Conservation (phyloP, 2,797 vertebrate genomes). For the Acridotheres tristis region DNA sequence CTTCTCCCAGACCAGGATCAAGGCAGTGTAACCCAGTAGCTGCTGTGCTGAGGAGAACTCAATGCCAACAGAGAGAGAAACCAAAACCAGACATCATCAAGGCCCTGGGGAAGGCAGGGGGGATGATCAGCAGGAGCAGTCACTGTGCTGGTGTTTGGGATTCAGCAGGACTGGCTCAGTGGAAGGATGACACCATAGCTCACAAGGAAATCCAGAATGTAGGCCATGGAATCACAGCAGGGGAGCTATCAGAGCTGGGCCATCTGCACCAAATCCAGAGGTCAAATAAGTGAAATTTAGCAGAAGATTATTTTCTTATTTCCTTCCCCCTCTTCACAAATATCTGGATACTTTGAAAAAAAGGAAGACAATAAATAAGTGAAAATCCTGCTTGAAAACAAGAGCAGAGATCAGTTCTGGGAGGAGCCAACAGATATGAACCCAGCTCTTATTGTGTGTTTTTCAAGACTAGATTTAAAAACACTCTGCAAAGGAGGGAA, state of each 20-base stretch:
- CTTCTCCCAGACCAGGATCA: background rate
- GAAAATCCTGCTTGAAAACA: background rate
- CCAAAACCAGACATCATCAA: background rate
- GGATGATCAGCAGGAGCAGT: background rate
- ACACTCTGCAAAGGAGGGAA: background rate
- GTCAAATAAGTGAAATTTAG: background rate
- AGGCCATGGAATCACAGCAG: background rate
- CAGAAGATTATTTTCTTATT: background rate
- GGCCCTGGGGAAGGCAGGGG: background rate
- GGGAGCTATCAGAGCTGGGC: background rate
- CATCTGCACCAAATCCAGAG: background rate
- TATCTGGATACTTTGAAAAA: background rate
- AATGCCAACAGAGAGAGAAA: background rate
- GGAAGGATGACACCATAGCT: background rate
- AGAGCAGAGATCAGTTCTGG: background rate
- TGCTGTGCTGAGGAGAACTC: background rate
- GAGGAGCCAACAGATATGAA: background rate
- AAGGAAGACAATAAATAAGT: background rate
- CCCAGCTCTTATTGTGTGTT: background rate
- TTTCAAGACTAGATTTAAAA: background rate
- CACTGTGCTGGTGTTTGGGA: background rate
- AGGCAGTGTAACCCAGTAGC: background rate
- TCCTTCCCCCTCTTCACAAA: background rate
- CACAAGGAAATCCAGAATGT: background rate
- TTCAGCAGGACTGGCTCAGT: background rate